A percentile compares a stretch with the other conserved stretches of the same genome.
Conservation (phyloP, 2,888 invertebrate species). For the Dasypolia templi region DNA sequence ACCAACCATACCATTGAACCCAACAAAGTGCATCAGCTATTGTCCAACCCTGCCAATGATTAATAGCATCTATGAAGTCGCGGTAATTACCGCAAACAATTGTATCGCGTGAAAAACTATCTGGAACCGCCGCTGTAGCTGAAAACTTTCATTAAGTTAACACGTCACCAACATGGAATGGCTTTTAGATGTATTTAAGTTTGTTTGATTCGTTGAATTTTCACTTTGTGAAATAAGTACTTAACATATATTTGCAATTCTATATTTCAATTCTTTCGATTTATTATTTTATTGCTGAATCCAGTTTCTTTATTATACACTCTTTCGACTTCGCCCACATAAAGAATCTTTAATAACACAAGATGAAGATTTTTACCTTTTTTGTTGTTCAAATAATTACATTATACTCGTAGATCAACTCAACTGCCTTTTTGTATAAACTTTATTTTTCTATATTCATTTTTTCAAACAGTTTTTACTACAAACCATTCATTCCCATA, state of each 20-base stretch:
- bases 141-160: slow-evolving; percentile 79
- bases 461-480: neutral
- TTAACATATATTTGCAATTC: too few species aligned
- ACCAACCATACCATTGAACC: slow-evolving; percentile 48
- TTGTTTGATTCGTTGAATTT: neutral
- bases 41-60: slow-evolving; percentile 85
- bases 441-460: neutral
- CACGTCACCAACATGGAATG: slow-evolving; percentile 68
- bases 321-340: neutral
- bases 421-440: slow-evolving; percentile 2
- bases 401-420: too few species aligned
- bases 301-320: neutral
- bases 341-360: neutral
- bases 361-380: neutral
- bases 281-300: too few species aligned
- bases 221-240: neutral
- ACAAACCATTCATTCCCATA: slow-evolving; percentile 27
- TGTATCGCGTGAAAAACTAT: slow-evolving; percentile 82
- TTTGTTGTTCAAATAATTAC: too few species aligned
- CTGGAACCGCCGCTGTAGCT: slow-evolving; percentile 66
- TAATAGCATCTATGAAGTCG: slow-evolving; percentile 87
- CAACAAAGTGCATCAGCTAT: slow-evolving; percentile 72
- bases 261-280: too few species aligned
- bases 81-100: slow-evolving; percentile 77
- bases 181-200: slow-evolving; percentile 69